Percentiles rank a stretch among this genome's conserved stretches.
phyloP scores from a whole-genome alignment of 2,113 vertebrate species.

The Verasper variegatus region DNA sequence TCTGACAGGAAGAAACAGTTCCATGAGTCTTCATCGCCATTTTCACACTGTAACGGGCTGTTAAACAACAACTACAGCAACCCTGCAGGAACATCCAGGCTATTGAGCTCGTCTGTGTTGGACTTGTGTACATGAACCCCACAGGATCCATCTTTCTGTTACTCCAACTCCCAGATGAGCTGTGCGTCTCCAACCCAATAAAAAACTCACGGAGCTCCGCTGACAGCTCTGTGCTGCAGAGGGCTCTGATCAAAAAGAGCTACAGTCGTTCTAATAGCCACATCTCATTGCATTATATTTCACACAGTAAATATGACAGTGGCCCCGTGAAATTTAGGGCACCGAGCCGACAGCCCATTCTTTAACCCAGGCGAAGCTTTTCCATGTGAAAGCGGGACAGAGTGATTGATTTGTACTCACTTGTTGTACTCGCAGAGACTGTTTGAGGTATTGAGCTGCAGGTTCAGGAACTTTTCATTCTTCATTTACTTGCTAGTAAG shows the following conservation, averaged over 20 bases:
- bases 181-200: slow-evolving; percentile 66
- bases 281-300: slow-evolving; percentile 81
- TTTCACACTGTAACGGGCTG: background rate
- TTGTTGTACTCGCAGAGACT: slow-evolving; percentile 7
- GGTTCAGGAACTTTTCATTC: slow-evolving; percentile 13
- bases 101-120: slow-evolving; percentile 31
- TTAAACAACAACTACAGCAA: slow-evolving; percentile 21
- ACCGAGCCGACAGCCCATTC: slow-evolving; percentile 53
- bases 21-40: background rate
- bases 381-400: slow-evolving; percentile 52
- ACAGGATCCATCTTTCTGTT: slow-evolving; percentile 58
- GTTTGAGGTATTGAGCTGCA: slow-evolving; percentile 7
- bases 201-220: slow-evolving; percentile 46
- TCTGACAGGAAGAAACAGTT: background rate
- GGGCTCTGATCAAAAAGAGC: slow-evolving; percentile 74
- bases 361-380: slow-evolving; percentile 43
- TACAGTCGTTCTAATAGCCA: slow-evolving; percentile 76
- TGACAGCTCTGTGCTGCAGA: slow-evolving; percentile 74
- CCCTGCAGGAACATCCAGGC: slow-evolving; percentile 16
- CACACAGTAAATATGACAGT: slow-evolving; percentile 79
- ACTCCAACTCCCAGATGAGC: slow-evolving; percentile 56
- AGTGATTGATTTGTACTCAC: slow-evolving; percentile 49
- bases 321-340: slow-evolving; percentile 72
- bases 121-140: slow-evolving; percentile 39
- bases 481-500: slow-evolving; percentile 31